These are phyloP conservation scores for Chondrosia reniformis DNA, from an alignment of 37 sponge, comb jelly and placozoan genomes.

Conservation along the genomic window DNA sequence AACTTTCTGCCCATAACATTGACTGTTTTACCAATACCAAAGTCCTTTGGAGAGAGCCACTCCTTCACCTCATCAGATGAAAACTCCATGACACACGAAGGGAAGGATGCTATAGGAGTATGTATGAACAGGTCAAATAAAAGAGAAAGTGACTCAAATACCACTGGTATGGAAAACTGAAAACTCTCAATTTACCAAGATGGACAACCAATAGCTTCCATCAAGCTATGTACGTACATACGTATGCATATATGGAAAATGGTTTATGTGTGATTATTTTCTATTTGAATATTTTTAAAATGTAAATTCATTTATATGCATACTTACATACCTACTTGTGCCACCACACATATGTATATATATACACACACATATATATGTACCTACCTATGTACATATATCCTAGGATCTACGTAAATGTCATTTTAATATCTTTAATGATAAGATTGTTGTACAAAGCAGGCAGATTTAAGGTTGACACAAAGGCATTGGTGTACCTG, in stretches of 20 bases:
- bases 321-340: not conserved
- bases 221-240: not conserved
- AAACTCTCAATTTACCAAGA: conserved; percentile 10
- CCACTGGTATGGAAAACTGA: not conserved
- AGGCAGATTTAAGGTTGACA: too few species aligned
- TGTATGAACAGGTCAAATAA: not conserved
- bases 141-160: not conserved
- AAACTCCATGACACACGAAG: conserved; percentile 75
- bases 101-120: conserved; percentile 66
- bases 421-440: too few species aligned
- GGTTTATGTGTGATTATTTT: too few species aligned
- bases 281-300: too few species aligned
- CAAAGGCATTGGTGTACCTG: too few species aligned
- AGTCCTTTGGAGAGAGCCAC: conserved; percentile 84
- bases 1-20: conserved; percentile 84
- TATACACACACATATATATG: not conserved
- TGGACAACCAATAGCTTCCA: too few species aligned
- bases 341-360: not conserved
- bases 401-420: too few species aligned
- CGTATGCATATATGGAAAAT: conserved; percentile 5
- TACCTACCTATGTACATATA: too few species aligned
- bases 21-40: conserved; percentile 83
- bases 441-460: too few species aligned
- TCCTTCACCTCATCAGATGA: conserved; percentile 91
- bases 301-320: not conserved